phyloP scores from a whole-genome alignment of 2,113 vertebrate species.

The Phaethornis superciliosus region DNA sequence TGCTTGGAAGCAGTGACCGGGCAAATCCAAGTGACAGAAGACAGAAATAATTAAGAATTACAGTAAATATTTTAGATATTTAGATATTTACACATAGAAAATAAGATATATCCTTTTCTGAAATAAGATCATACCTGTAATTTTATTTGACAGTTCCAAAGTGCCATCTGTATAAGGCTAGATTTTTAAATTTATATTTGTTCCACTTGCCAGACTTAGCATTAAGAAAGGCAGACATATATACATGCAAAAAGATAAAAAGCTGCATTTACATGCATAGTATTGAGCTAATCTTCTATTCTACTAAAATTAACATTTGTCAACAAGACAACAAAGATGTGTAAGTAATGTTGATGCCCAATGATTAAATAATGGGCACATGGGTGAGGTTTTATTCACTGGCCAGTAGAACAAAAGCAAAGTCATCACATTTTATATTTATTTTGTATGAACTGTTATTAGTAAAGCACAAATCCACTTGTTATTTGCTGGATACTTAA shows the following conservation, averaged over 20 bases:
- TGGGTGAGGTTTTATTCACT: not conserved
- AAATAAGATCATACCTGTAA: not conserved
- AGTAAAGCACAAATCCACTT: not conserved
- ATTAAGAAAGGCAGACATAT: not conserved
- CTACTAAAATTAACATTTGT: not conserved
- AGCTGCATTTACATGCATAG: not conserved
- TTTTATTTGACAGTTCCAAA: not conserved
- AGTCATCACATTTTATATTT: not conserved
- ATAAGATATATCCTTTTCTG: not conserved
- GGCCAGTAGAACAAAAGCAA: not conserved
- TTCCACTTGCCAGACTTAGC: not conserved
- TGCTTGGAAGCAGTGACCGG: not conserved
- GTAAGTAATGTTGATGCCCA: not conserved
- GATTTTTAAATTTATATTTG: not conserved
- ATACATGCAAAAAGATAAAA: not conserved
- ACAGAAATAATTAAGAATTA: not conserved
- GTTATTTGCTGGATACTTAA: not conserved
- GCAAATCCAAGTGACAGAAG: not conserved
- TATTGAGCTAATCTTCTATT: not conserved
- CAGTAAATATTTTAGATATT: not conserved
- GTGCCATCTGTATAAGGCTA: not conserved
- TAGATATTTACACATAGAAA: not conserved
- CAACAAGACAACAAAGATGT: not conserved
- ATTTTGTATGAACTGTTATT: not conserved
- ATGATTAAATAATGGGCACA: not conserved